Evolutionary conservation across 2,797 vertebrate species (phyloP).

Genomic region (Rallus crepitans): DNA sequence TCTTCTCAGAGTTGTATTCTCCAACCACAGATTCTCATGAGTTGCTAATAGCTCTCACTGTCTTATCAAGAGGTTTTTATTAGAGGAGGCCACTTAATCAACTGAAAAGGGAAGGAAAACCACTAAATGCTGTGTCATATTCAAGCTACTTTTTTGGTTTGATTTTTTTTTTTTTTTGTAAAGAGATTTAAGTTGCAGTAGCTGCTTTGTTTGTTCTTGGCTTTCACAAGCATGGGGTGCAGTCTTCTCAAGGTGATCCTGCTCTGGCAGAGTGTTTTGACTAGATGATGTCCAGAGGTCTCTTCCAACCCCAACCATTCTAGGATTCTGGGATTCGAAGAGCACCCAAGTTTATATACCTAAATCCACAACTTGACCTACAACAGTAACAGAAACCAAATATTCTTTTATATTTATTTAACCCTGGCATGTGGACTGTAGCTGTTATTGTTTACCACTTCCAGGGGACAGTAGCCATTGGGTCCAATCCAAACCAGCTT

Average conservation of each 20-base stretch:
- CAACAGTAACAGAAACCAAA: neutral
- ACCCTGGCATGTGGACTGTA: neutral
- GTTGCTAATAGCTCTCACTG: neutral
- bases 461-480: neutral
- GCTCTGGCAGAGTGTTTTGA: too few species aligned
- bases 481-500: neutral
- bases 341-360: neutral
- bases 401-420: neutral
- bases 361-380: neutral
- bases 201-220: neutral
- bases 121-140: neutral
- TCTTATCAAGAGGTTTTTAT: slow-evolving; percentile 1
- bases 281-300: too few species aligned
- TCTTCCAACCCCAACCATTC: too few species aligned
- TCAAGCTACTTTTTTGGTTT: neutral
- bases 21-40: neutral
- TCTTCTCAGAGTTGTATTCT: neutral
- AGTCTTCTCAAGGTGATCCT: too few species aligned
- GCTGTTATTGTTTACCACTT: neutral
- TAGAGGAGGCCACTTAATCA: neutral
- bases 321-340: neutral
- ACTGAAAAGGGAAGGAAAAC: neutral
- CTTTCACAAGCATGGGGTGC: neutral
- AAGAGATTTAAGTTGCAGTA: neutral
- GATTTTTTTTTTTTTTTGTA: neutral